Percentiles rank a stretch among this genome's conserved stretches.
Conservation (phyloP, 2,888 invertebrate genomes). For the Agrochola macilenta region DNA sequence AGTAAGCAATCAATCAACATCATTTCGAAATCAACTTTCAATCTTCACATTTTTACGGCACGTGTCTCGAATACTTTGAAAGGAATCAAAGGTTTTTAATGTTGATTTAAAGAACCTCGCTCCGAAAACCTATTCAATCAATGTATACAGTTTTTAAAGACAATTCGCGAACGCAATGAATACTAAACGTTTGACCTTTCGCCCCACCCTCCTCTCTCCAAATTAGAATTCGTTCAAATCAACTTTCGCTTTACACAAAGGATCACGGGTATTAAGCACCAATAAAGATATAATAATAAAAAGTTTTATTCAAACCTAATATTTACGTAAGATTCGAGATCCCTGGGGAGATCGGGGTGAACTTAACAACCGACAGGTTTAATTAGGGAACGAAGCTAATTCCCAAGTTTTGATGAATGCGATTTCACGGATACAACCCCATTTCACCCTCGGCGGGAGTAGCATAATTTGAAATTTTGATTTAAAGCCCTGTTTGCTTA, state of each 20-base stretch:
- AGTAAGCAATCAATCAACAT: slow-evolving; percentile 47
- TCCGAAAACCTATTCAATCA: slow-evolving; percentile 44
- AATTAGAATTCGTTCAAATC: slow-evolving; percentile 72
- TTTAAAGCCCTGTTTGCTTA: slow-evolving; percentile 82
- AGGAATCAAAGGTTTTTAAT: slow-evolving; percentile 45
- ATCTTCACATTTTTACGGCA: slow-evolving; percentile 35
- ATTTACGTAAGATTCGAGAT: slow-evolving; percentile 83
- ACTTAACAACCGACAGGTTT: slow-evolving; percentile 87
- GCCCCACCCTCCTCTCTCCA: slow-evolving; percentile 23
- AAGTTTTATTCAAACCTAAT: slow-evolving; percentile 86
- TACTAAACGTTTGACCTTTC: slow-evolving; percentile 58
- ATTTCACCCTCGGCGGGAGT: slow-evolving; percentile 70
- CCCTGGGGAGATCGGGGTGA: slow-evolving; percentile 72
- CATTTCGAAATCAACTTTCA: slow-evolving; percentile 45
- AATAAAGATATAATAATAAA: slow-evolving; percentile 83
- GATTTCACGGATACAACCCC: slow-evolving; percentile 84
- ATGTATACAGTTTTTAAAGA: slow-evolving; percentile 63
- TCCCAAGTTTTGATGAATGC: slow-evolving; percentile 90
- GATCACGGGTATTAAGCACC: slow-evolving; percentile 74
- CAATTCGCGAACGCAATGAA: slow-evolving; percentile 64
- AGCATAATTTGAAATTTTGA: slow-evolving; percentile 87
- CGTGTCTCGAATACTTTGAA: slow-evolving; percentile 48
- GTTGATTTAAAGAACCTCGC: slow-evolving; percentile 42
- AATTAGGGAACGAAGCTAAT: slow-evolving; percentile 88
- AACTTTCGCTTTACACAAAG: slow-evolving; percentile 68